A percentile compares a stretch with the other conserved stretches of the same genome.
These are phyloP conservation scores for Macropus fuliginosus DNA, from an alignment of 2,797 vertebrate genomes.

Conservation along the genomic window DNA sequence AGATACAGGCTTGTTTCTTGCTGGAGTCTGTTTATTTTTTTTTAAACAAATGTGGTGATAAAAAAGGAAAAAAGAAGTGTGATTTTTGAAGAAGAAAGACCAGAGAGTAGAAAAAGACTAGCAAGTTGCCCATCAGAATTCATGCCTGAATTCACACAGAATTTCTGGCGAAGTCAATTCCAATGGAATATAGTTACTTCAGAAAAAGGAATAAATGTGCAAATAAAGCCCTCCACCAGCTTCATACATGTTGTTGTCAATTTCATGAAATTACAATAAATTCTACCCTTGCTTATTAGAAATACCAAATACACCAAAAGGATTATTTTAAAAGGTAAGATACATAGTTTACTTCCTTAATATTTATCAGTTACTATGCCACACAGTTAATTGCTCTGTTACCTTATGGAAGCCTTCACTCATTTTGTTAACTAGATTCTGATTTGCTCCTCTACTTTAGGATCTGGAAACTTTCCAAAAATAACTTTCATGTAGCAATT, in stretches of 20 bases:
- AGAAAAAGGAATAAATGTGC: slow-evolving; percentile 5
- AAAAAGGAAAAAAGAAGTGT: slow-evolving; percentile 39
- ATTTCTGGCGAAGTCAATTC: background rate
- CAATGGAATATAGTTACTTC: background rate
- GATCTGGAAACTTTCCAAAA: slow-evolving; percentile 20
- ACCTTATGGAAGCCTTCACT: background rate
- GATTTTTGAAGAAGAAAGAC: background rate
- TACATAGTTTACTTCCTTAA: background rate
- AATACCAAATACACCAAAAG: background rate
- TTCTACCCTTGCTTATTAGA: slow-evolving; percentile 30
- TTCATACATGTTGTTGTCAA: background rate
- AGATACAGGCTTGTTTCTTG: slow-evolving; percentile 37
- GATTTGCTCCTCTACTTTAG: slow-evolving; percentile 25
- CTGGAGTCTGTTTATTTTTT: slow-evolving; percentile 54
- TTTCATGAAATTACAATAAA: background rate
- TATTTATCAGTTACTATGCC: slow-evolving; percentile 28
- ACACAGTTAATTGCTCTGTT: slow-evolving; percentile 3
- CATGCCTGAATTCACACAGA: slow-evolving; percentile 16
- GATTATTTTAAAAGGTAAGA: background rate
- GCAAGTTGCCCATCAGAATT: slow-evolving; percentile 3
- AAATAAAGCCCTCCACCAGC: background rate
- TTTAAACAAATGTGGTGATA: background rate
- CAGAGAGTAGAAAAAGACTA: background rate
- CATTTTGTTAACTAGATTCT: slow-evolving; percentile 30
- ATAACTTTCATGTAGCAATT: background rate